phyloP scores from a whole-genome alignment of 2,888 invertebrate species.

The Apamea sordens region DNA sequence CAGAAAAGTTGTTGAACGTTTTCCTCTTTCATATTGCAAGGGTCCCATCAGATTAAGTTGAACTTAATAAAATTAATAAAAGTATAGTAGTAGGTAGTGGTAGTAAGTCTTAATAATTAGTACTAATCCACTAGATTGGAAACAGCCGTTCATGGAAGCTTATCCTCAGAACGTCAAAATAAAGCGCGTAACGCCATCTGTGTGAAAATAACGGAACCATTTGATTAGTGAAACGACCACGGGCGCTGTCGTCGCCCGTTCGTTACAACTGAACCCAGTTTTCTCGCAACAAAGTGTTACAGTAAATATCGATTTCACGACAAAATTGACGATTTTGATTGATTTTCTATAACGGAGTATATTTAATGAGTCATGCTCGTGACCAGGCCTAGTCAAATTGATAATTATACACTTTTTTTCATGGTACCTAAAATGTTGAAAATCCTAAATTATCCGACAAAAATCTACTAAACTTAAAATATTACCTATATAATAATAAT shows the following conservation, averaged over 20 bases:
- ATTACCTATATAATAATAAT: background rate
- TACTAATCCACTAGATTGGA: background rate
- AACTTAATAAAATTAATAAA: no score
- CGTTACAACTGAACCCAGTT: slow-evolving; percentile 20
- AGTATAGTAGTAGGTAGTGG: background rate
- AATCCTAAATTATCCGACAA: background rate
- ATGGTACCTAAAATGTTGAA: background rate
- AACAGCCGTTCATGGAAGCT: background rate
- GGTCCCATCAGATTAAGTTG: background rate
- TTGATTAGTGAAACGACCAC: slow-evolving; percentile 65
- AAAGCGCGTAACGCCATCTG: slow-evolving; percentile 75
- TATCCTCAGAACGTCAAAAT: slow-evolving; percentile 33
- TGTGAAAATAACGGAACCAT: slow-evolving; percentile 66
- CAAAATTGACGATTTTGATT: slow-evolving; percentile 19
- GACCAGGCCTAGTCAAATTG: slow-evolving; percentile 12
- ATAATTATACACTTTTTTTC: slow-evolving; percentile 2
- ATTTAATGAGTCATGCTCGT: slow-evolving; percentile 39
- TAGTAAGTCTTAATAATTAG: background rate
- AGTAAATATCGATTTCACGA: slow-evolving; percentile 41
- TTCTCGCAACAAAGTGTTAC: slow-evolving; percentile 25
- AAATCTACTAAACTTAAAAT: background rate
- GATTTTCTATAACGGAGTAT: slow-evolving; percentile 21
- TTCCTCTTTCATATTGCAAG: background rate
- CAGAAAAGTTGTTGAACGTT: background rate
- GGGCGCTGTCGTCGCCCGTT: slow-evolving; percentile 70